Base-by-base conservation (phyloP, 2,888 invertebrate genomes). In the Tanaodytes sp. region DNA sequence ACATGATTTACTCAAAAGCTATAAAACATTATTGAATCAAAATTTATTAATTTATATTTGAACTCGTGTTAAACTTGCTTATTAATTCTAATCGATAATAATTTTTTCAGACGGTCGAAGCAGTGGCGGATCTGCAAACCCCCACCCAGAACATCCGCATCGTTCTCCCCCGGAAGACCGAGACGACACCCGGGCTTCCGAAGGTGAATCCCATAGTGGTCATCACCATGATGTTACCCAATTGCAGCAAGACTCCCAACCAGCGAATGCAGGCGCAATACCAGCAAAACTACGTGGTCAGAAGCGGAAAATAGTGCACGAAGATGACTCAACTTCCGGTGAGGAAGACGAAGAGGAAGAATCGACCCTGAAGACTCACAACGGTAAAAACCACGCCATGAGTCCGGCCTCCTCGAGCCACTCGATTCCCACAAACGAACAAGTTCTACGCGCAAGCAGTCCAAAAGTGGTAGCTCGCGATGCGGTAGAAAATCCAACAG, bases 361-460 rank as follows among this genome's bases (percentile, higher is more conserved):
- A 4, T 58, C 78, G 1, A 49, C 79, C 85, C 85, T 80, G 81
- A 87, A 85, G 86, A 87, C 80, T 20, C 69, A 76, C 59, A 81
- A 83, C 72, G 80, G 79, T n/a, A 76, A 82, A 45, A 87, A 82
- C 75, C 85, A 86, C 66, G 88, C 87, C 3, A 84, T 89, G 71
- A 89, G 89, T 80, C 89, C 89, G n/a, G 88, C 89, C 1, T 85
- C 91, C 78, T 84, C 90, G 81, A 87, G 90, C 16, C 84, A 91
- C 85, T 91, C 91, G 76, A 76, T 86, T 75, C 66, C 85, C 76
- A 79, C 87, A 9, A 78, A 79, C 42, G 82, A 79, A n/a, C 75
- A 79, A 49, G 84, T 80, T 62, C 83, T 55, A 79, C 86, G 78
- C 27, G 73, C 82, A 12, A 71, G 76, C 23, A 84, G 83, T 65